Base-by-base conservation (phyloP, 2,113 vertebrate genomes). In the Calidris pugnax region DNA sequence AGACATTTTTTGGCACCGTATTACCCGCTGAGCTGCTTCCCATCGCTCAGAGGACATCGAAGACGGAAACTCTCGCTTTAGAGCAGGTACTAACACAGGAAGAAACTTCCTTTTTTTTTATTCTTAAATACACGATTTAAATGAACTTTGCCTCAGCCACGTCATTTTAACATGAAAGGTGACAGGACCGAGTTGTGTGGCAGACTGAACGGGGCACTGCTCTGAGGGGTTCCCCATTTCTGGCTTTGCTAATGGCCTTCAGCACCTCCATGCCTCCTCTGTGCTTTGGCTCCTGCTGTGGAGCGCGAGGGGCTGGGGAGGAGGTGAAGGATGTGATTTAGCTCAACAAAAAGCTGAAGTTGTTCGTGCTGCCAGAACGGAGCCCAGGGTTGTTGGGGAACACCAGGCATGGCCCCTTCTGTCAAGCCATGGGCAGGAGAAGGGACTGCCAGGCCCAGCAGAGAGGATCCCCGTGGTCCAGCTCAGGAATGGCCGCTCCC, bases 361-460 rank as follows among this genome's bases (percentile, higher is more conserved):
- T 39, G 71, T 13, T 41, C 71, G 7, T 1, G 63, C 48, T 72
- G 78, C n/a, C 74, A n/a, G 66, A 53, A 50, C 0, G 4, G 69
- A 93, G 45, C 20, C 3, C 13, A 1, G 27, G 10, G 15, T 0
- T 35, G 13, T 6, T 28, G 0, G 3, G 28, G 32, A 43, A 4
- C 51, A 55, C 9, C 55, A 21, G 4, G 35, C 50, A 24, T 33
- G 9, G 62, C 15, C 12, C 7, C 20, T 22, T 39, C 47, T 2
- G 2, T 5, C 37, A n/a, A 19, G 22, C 1, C 35, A 35, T 0
- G 20, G 55, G 10, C n/a, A 62, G 7, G 24, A 64, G 37, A 80
- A 57, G 22, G 26, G 23, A 48, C 16, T 1, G 1, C 23, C n/a
- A 10, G 73, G 55, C 64, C 72, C 37, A 35, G 63, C 13, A 35